phyloP scores from a whole-genome alignment of 2,113 vertebrate genomes.

The Crotalus helleri region DNA sequence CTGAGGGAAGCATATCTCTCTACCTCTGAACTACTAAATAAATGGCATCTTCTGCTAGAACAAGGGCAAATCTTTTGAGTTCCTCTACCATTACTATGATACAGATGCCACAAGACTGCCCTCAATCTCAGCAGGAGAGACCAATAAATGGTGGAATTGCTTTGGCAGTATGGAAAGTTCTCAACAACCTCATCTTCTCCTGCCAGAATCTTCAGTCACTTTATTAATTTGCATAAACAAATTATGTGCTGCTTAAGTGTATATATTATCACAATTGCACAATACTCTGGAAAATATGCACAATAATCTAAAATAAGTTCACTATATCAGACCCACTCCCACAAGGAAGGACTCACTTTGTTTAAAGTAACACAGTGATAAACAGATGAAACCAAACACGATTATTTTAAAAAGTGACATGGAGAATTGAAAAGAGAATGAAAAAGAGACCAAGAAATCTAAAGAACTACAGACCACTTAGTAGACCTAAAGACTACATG shows the following conservation, averaged over 20 bases:
- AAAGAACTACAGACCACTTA: neutral
- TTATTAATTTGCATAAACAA: neutral
- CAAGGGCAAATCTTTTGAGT: neutral
- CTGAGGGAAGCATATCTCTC: neutral
- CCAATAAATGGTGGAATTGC: neutral
- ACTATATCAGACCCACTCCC: neutral
- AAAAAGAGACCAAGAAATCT: neutral
- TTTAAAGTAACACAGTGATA: neutral
- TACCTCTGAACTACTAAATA: neutral
- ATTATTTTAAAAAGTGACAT: neutral
- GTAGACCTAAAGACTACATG: neutral
- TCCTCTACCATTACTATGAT: neutral
- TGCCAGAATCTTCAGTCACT: neutral
- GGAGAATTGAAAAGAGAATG: neutral
- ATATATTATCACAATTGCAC: neutral
- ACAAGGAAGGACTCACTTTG: neutral
- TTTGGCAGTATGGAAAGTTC: neutral
- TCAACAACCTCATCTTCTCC: neutral
- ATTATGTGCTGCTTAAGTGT: neutral
- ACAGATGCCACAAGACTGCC: neutral
- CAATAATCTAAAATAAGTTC: neutral
- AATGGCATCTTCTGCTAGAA: neutral
- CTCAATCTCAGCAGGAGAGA: neutral
- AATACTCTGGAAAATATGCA: neutral
- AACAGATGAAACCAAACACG: neutral